A percentile compares a stretch with the other conserved stretches of the same genome.
phyloP scores from a whole-genome alignment of 2,113 vertebrate species.

The Otus sunia region DNA sequence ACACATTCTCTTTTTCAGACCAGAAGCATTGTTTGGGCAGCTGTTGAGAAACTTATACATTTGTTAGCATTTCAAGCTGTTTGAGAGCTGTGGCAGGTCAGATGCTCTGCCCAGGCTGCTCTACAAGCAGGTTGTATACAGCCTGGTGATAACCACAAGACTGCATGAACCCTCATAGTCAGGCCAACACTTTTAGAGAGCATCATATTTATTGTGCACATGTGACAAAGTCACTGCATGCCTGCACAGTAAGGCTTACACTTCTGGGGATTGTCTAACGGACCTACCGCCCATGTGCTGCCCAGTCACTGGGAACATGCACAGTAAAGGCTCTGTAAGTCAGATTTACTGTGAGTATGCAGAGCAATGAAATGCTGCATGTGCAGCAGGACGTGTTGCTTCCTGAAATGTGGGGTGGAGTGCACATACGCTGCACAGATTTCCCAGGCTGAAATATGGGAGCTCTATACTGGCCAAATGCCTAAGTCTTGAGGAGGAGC shows the following conservation, averaged over 20 bases:
- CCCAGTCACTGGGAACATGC: not conserved
- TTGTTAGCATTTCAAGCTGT: constrained; percentile 42
- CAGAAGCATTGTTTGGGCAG: not conserved
- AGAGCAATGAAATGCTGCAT: constrained; percentile 39
- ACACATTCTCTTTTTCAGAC: not conserved
- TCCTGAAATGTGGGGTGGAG: constrained; percentile 26
- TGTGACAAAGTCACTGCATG: not conserved
- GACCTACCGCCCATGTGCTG: constrained; percentile 52
- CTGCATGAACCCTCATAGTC: constrained; percentile 7
- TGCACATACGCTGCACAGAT: constrained; percentile 59
- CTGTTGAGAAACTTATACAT: not conserved
- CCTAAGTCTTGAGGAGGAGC: not conserved
- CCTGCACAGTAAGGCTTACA: not conserved
- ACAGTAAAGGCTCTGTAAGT: not conserved
- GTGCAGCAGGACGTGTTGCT: constrained; percentile 49
- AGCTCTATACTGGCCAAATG: not conserved
- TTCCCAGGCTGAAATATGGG: constrained; percentile 9
- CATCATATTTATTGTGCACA: constrained; percentile 26
- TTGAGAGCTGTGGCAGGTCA: not conserved
- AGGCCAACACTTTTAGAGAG: constrained; percentile 8
- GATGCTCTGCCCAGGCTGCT: constrained; percentile 16
- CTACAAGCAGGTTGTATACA: constrained; percentile 3
- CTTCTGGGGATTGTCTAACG: constrained; percentile 33
- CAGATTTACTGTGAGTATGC: constrained; percentile 39
- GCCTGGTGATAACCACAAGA: constrained; percentile 57